Conservation (phyloP, 2,797 vertebrate genomes). For the Masticophis lateralis region DNA sequence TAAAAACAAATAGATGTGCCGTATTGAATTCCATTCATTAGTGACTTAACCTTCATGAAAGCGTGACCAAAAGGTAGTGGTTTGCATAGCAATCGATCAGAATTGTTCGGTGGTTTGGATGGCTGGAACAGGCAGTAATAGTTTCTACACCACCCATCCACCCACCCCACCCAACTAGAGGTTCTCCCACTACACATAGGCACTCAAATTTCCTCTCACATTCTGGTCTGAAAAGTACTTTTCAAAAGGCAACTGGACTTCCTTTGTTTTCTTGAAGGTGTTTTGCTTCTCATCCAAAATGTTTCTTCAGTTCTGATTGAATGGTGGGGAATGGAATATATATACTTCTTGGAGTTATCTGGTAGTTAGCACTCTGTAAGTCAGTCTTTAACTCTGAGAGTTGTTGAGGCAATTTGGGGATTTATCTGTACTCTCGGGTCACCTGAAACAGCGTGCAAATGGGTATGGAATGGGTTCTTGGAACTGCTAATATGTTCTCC, state of each 20-base stretch:
- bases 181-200: neutral
- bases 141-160: no score
- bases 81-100: neutral
- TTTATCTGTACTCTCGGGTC: no score
- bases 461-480: no score
- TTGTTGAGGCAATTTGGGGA: no score
- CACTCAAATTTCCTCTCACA: neutral
- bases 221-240: neutral
- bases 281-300: no score
- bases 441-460: no score
- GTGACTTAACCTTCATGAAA: neutral
- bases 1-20: neutral
- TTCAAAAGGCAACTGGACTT: neutral
- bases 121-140: neutral
- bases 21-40: neutral
- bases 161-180: neutral
- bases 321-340: no score
- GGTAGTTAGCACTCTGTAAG: no score
- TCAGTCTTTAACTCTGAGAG: no score
- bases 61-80: neutral
- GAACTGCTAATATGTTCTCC: no score
- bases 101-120: neutral
- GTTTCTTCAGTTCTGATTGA: no score
- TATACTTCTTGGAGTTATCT: no score
- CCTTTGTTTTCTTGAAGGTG: neutral